phyloP scores from a whole-genome alignment of 2,888 invertebrate species.

The Limnephilus rhombicus region DNA sequence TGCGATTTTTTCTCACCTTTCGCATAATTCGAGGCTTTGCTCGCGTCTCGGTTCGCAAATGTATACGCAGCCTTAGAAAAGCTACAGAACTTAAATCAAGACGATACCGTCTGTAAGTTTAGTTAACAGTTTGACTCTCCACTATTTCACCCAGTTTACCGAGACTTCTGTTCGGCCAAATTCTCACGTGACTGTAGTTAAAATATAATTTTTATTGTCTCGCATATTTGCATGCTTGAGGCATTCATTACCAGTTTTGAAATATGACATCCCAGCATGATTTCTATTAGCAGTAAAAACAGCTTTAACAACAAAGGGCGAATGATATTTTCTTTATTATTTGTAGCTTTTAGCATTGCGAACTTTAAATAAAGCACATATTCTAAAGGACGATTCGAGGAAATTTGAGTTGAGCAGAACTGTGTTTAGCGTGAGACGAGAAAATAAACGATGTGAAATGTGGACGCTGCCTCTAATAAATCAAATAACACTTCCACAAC shows the following conservation, averaged over 20 bases:
- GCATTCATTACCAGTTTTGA: not conserved
- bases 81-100: not conserved
- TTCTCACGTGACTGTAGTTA: not conserved
- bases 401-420: slow-evolving; percentile 18
- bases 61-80: not conserved
- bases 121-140: not conserved
- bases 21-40: too few relatives aligned
- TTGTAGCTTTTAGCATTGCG: slow-evolving; percentile 8
- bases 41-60: too few relatives aligned
- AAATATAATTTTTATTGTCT: not conserved
- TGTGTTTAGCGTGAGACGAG: slow-evolving; percentile 24
- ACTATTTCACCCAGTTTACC: not conserved
- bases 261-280: slow-evolving; percentile 6
- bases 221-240: not conserved
- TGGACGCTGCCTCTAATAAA: not conserved
- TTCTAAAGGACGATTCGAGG: slow-evolving; percentile 10
- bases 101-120: not conserved
- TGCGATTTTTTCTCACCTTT: too few relatives aligned
- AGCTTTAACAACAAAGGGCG: not conserved
- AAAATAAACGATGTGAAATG: not conserved
- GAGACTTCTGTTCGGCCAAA: not conserved
- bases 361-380: slow-evolving; percentile 21
- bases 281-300: not conserved
- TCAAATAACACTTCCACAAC: too few relatives aligned
- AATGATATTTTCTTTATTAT: not conserved